Conservation (phyloP, 2,888 invertebrate genomes). For the Schrankia costaestrigalis region DNA sequence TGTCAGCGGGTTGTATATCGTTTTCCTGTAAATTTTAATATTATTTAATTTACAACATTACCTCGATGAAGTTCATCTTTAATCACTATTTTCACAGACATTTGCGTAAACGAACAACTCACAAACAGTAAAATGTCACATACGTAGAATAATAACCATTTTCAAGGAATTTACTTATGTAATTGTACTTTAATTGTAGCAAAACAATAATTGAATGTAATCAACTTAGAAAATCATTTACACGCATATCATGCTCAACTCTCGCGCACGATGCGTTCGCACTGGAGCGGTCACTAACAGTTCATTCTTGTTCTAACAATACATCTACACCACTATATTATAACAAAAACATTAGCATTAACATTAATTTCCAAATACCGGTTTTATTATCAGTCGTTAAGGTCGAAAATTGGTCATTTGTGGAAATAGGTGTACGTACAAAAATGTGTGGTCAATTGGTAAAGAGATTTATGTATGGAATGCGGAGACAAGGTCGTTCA, state of each 20-base stretch:
- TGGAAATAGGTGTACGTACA: conserved; percentile 1
- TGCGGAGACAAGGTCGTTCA: conserved; percentile 52
- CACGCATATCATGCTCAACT: conserved; percentile 46
- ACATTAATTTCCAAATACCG: conserved; percentile 12
- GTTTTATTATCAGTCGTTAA: conserved; percentile 22
- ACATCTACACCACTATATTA: conserved; percentile 23
- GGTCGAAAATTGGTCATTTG: conserved; percentile 22
- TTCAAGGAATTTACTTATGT: conserved; percentile 30
- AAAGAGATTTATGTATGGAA: conserved; percentile 52
- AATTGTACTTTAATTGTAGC: conserved; percentile 35
- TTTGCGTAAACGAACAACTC: no score
- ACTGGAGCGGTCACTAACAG: conserved; percentile 41
- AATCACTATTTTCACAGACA: no score
- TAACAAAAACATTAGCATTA: conserved; percentile 24
- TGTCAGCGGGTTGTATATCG: conserved; percentile 61
- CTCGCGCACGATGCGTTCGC: conserved; percentile 46
- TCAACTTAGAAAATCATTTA: conserved; percentile 36
- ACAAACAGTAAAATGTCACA: no score
- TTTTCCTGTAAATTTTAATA: conserved; percentile 67
- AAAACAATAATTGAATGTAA: conserved; percentile 36
- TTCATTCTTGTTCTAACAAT: conserved; percentile 34
- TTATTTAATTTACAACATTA: conserved; percentile 20
- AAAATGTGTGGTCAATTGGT: conserved; percentile 47
- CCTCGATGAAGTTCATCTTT: conserved; percentile 23
- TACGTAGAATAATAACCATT: conserved; percentile 15